Evolutionary conservation across 2,888 invertebrate species (phyloP), one percentile per base, ranked within the genome.

Genomic region (Drosophila diplacantha): DNA sequence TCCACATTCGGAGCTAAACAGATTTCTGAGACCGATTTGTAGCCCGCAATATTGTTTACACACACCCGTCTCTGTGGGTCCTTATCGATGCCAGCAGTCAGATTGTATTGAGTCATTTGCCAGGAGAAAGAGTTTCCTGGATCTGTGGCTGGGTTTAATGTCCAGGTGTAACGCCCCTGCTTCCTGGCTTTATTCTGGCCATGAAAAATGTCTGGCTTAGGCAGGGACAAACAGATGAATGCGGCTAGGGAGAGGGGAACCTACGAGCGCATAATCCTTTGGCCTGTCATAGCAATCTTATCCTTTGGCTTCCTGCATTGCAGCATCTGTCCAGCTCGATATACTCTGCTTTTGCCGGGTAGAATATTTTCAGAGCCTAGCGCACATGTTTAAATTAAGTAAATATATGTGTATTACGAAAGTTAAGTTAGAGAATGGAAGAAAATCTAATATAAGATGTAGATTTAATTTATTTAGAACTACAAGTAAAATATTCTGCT

Each of bases 31-130:
- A 69, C 44, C 76, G 80, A 69, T 73, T 74, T 73, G 50, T 64
- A 73, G 65, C 75, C 75, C 72, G 72, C 44, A 59, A 44, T 59
- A 80, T 72, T 83, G 79, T 71, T 83, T 78, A 83, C 79, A 66
- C 57, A 66, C 57, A 50, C 57, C 68, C 75, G 75, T 35, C 51
- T 79, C 72, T 81, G 79, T 71, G 78, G 78, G 81, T 65, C 70
- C 74, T 72, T 63, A 72, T 69, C 56, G 61, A 61, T 62, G 55
- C 52, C 49, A 43, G 50, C 44, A 59, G 60, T 50, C 62, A 78
- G 81, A 72, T 74, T 77, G 78, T 69, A 77, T 78, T 77, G 67
- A 83, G 77, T 78, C 81, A 69, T 81, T 60, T 57, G 12, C 31
- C 49, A 16, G 53, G 24, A 20, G 34, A 65, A 72, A 63, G 67